phyloP scores from a whole-genome alignment of 2,888 invertebrate genomes.

The Neoascia interrupta region DNA sequence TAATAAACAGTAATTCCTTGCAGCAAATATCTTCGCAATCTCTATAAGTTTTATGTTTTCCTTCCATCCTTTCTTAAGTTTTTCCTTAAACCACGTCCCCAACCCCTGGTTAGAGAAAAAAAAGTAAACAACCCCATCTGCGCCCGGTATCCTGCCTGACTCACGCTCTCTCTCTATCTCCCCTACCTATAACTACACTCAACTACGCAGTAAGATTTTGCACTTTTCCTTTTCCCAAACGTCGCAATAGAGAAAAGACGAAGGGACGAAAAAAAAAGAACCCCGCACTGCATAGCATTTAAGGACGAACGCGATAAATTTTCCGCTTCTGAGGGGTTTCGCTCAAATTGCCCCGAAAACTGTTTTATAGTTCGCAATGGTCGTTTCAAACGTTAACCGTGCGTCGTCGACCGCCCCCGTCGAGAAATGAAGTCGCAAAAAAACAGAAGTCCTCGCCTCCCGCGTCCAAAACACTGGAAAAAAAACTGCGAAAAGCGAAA shows the following conservation, averaged over 20 bases:
- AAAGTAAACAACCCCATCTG: no score
- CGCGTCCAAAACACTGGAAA: no score
- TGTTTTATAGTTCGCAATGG: conserved; percentile 24
- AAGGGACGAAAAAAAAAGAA: no score
- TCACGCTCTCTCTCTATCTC: no score
- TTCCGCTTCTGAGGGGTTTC: conserved; percentile 20
- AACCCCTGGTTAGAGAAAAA: background rate
- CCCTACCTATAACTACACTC: background rate
- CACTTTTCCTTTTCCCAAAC: conserved; percentile 27
- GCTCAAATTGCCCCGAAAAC: conserved; percentile 30
- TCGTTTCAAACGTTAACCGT: background rate
- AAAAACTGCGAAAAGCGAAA: background rate
- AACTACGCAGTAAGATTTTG: conserved; percentile 46
- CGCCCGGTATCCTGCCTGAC: no score
- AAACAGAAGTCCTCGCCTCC: no score
- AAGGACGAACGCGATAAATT: conserved; percentile 29
- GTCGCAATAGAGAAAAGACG: conserved; percentile 41
- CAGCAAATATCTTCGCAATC: conserved; percentile 9
- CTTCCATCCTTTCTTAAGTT: background rate
- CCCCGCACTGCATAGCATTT: conserved; percentile 22
- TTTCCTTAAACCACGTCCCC: no score
- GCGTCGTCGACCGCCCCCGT: background rate
- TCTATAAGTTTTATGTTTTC: conserved; percentile 17
- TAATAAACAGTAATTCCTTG: conserved; percentile 24
- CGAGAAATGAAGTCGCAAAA: conserved; percentile 23